Base-by-base conservation (phyloP, 1,140 invertebrate species). In the Zaprionus ghesquierei region DNA sequence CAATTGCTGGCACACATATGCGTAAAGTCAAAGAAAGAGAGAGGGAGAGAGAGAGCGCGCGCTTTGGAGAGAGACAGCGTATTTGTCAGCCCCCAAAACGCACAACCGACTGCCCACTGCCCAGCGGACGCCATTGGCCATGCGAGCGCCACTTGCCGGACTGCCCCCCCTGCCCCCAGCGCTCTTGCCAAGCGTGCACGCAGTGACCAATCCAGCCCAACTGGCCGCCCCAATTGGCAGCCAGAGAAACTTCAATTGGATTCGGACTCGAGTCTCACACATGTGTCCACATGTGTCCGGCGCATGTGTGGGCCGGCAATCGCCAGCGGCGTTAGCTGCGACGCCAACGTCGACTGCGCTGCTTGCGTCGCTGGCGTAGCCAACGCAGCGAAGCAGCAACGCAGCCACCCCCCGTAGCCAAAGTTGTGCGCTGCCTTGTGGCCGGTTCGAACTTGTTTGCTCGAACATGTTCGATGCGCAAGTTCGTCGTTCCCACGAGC, bases 171-270 rank as follows among this genome's bases (percentile, higher is more conserved):
- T n/a, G 2, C 31, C 20, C 59, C 62, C 44, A 58, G 35, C 22
- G 56, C 20, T n/a, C n/a, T n/a, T n/a, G n/a, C n/a, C n/a, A 38
- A 25, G 10, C 15, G 31, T 33, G 31, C 31, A 33, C 33, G 13
- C n/a, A 69, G 61, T 86, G 81, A 86, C 81, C 81, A 86, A 86
- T 82, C 80, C 80, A 75, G 55, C 66, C 51, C 59, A 73, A 64
- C 75, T 84, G 75, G 70, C 75, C 75, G 71, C 75, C 80, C 79
- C 79, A 78, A 78, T 85, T 72, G 66, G 65, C 72, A 53, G 77
- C 56, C 77, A 81, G 69, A 81, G 69, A 70, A 84, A 84, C 81
- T 80, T 84, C 81, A 84, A 85, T 84, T 85, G 68, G 72, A 65
- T 80, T 51, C 27, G n/a, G 38, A 60, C 50, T 20, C 41, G 18